Conservation (phyloP, 2,113 vertebrate genomes). For the Aphelocoma coerulescens region DNA sequence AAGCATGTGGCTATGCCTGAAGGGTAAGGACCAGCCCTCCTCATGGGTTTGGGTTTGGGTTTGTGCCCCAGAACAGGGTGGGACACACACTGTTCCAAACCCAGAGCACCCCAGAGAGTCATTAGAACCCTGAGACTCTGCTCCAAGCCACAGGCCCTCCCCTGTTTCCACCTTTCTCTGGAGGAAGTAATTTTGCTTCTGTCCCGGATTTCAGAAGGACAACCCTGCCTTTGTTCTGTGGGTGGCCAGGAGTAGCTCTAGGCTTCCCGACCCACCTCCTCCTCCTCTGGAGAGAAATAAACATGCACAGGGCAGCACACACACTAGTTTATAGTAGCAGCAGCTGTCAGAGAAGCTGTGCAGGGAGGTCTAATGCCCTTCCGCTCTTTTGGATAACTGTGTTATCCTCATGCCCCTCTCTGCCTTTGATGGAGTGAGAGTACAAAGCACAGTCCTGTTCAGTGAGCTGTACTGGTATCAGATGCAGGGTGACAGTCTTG, state of each 20-base stretch:
- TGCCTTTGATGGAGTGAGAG: not conserved
- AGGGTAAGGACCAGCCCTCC: not conserved
- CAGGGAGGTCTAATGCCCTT: not conserved
- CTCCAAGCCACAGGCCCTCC: not conserved
- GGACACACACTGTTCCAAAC: not conserved
- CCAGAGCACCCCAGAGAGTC: not conserved
- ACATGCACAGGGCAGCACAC: not conserved
- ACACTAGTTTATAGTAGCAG: conserved; percentile 1
- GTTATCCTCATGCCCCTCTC: not conserved
- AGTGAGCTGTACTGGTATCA: not conserved
- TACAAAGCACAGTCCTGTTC: not conserved
- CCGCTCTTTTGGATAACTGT: not conserved
- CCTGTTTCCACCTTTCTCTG: conserved; percentile 8
- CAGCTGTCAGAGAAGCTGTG: not conserved
- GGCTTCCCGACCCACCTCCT: not conserved
- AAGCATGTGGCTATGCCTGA: not conserved
- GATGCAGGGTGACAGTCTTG: not conserved
- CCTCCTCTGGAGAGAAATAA: conserved; percentile 40
- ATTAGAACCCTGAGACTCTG: not conserved
- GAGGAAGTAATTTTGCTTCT: conserved; percentile 21
- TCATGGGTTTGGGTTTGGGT: not conserved
- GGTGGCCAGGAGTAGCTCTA: conserved; percentile 14
- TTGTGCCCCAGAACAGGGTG: not conserved
- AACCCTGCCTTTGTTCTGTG: conserved; percentile 43
- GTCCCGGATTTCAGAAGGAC: conserved; percentile 20